phyloP scores from a whole-genome alignment of 2,797 vertebrate genomes.

The Eleutherodactylus coqui region DNA sequence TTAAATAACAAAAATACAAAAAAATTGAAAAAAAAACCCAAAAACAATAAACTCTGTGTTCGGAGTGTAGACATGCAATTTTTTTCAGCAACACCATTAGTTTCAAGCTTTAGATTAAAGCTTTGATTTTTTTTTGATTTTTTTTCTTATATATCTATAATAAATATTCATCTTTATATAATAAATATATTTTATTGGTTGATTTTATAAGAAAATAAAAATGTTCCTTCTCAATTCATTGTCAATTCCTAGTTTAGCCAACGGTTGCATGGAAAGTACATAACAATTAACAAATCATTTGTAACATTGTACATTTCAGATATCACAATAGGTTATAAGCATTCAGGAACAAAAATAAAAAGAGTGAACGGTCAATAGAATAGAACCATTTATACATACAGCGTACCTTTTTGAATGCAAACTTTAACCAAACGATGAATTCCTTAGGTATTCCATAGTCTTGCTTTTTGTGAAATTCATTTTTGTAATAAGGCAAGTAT shows the following conservation, averaged over 20 bases:
- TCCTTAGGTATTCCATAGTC: slow-evolving; percentile 57
- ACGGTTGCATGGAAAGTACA: slow-evolving; percentile 57
- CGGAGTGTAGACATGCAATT: slow-evolving; percentile 56
- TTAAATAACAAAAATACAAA: background rate
- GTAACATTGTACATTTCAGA: slow-evolving; percentile 60
- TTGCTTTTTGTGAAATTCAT: slow-evolving; percentile 46
- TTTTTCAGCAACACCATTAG: slow-evolving; percentile 54
- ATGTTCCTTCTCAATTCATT: slow-evolving; percentile 50
- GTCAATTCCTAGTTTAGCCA: slow-evolving; percentile 44
- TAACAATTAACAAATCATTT: slow-evolving; percentile 59
- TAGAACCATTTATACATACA: slow-evolving; percentile 65
- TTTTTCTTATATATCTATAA: slow-evolving; percentile 55
- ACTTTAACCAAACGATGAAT: slow-evolving; percentile 62
- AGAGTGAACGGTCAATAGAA: slow-evolving; percentile 53
- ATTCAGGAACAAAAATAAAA: slow-evolving; percentile 54
- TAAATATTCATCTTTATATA: slow-evolving; percentile 65
- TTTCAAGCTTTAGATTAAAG: slow-evolving; percentile 60
- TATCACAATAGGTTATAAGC: slow-evolving; percentile 59
- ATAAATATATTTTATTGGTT: slow-evolving; percentile 64
- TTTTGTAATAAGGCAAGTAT: slow-evolving; percentile 64
- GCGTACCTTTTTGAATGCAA: slow-evolving; percentile 55
- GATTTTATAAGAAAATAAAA: slow-evolving; percentile 63
- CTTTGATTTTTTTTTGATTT: slow-evolving; percentile 37
- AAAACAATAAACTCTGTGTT: slow-evolving; percentile 45
- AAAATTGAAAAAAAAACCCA: slow-evolving; percentile 27